Percentiles rank a stretch among this genome's conserved stretches.
These are phyloP conservation scores for Hypsopygia costalis DNA, from an alignment of 2,888 invertebrate genomes.

Conservation along the genomic window DNA sequence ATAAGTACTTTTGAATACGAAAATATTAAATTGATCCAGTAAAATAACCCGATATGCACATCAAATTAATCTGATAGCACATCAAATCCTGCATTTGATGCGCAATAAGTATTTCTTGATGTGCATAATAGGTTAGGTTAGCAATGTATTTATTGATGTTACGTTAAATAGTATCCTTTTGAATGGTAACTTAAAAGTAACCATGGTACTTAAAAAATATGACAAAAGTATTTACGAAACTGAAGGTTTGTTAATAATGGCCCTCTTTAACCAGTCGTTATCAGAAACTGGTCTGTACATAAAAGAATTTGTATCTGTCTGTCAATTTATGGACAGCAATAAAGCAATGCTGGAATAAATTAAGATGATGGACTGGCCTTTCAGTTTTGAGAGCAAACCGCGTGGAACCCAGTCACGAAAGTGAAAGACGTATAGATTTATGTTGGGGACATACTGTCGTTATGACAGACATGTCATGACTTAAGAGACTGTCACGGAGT, in stretches of 20 bases:
- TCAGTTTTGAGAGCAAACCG: conserved; percentile 22
- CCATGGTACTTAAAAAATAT: too few relatives aligned
- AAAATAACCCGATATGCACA: too few relatives aligned
- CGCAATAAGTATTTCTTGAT: too few relatives aligned
- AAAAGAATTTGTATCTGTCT: conserved; percentile 8
- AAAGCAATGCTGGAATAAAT: conserved; percentile 39
- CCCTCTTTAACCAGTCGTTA: conserved; percentile 1
- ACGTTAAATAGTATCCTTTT: too few relatives aligned
- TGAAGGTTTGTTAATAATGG: conserved; percentile 4
- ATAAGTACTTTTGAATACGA: too few relatives aligned
- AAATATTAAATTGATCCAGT: too few relatives aligned
- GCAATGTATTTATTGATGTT: too few relatives aligned
- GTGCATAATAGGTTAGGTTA: too few relatives aligned
- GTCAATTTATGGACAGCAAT: conserved; percentile 5
- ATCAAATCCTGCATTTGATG: too few relatives aligned
- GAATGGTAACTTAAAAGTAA: too few relatives aligned
- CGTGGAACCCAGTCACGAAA: conserved; percentile 40
- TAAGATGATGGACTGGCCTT: conserved; percentile 34
- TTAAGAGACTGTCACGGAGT: neutral
- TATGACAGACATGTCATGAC: conserved; percentile 10
- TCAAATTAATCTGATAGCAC: too few relatives aligned
- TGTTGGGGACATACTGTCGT: conserved; percentile 13
- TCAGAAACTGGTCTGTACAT: conserved; percentile 4
- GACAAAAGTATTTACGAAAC: neutral
- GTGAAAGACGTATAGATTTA: conserved; percentile 25